Conservation (phyloP, 2,888 invertebrate genomes). For the Himalopsyche kuldschensis region DNA sequence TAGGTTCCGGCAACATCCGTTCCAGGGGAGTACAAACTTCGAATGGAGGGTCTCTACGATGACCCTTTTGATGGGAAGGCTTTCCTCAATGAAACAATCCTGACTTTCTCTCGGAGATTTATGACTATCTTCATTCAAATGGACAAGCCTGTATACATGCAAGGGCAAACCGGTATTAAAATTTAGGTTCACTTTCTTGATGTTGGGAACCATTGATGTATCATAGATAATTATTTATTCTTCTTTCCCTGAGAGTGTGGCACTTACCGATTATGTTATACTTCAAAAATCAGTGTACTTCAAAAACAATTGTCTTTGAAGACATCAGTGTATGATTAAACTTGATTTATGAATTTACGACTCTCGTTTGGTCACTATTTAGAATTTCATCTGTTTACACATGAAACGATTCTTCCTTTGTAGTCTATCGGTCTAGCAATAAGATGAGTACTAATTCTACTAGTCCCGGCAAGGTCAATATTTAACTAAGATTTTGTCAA, state of each 20-base stretch:
- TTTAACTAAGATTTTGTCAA: too few relatives aligned
- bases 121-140: conserved; percentile 95
- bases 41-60: conserved; percentile 80
- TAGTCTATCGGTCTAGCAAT: too few relatives aligned
- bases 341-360: too few relatives aligned
- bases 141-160: conserved; percentile 94
- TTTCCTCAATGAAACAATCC: conserved; percentile 83
- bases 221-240: not conserved
- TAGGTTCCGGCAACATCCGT: conserved; percentile 84
- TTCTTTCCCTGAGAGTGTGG: not conserved
- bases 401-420: too few relatives aligned
- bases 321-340: too few relatives aligned
- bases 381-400: too few relatives aligned
- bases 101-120: conserved; percentile 84
- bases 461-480: too few relatives aligned
- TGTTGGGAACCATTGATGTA: too few relatives aligned
- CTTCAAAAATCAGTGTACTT: too few relatives aligned
- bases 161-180: conserved; percentile 76
- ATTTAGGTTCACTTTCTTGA: not conserved
- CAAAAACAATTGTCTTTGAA: too few relatives aligned
- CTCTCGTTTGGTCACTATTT: too few relatives aligned
- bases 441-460: too few relatives aligned
- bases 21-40: conserved; percentile 79
- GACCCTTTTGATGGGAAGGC: conserved; percentile 82
- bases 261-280: not conserved